A percentile compares a stretch with the other conserved stretches of the same genome.
These are phyloP conservation scores for Allobates femoralis DNA, from an alignment of 2,797 vertebrate genomes.

Conservation along the genomic window DNA sequence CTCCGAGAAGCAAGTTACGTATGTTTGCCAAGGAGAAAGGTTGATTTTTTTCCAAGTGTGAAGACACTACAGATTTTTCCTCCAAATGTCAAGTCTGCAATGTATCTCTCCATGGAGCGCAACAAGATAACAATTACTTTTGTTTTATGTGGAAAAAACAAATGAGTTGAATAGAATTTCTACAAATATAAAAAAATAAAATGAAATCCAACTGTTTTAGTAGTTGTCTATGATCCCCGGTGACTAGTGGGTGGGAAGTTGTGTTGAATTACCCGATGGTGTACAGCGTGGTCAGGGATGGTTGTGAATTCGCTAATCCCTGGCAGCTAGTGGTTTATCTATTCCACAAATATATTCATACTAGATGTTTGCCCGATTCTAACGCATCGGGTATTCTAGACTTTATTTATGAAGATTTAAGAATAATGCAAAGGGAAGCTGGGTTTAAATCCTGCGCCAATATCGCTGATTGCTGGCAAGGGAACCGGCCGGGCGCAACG, in stretches of 20 bases:
- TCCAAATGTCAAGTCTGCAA: constrained; percentile 60
- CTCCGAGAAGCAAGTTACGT: constrained; percentile 58
- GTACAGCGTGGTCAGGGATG: background rate
- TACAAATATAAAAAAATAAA: background rate
- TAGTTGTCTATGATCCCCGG: background rate
- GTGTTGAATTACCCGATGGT: background rate
- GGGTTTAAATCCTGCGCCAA: too few species aligned
- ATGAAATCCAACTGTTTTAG: background rate
- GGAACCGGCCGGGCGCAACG: too few species aligned
- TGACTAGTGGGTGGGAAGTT: background rate
- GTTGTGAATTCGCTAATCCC: background rate
- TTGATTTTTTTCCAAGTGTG: constrained; percentile 59
- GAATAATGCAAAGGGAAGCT: too few species aligned
- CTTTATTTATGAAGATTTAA: too few species aligned
- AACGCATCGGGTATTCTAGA: too few species aligned
- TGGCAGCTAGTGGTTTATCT: background rate
- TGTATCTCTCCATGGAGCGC: constrained; percentile 56
- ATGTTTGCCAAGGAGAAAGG: constrained; percentile 55
- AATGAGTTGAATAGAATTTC: constrained; percentile 10
- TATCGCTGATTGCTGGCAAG: too few species aligned
- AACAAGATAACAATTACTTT: constrained; percentile 59
- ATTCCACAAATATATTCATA: background rate
- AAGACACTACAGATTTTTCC: constrained; percentile 57
- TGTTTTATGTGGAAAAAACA: constrained; percentile 43
- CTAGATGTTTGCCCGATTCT: too few species aligned